phyloP scores from a whole-genome alignment of 2,113 vertebrate species.

The Thermophis baileyi region DNA sequence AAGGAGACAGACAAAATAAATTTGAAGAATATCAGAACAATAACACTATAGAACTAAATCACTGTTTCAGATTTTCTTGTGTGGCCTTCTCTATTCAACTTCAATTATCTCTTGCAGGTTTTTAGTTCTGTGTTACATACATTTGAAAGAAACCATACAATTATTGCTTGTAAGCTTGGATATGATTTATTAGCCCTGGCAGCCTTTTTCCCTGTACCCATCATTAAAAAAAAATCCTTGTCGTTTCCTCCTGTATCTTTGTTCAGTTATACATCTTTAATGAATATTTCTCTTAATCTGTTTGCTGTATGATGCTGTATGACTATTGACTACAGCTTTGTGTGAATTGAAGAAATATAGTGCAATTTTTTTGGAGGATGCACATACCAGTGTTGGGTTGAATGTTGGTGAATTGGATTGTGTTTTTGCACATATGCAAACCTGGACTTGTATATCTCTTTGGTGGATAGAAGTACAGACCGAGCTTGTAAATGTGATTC shows the following conservation, averaged over 20 bases:
- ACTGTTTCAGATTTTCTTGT: neutral
- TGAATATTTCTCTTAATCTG: neutral
- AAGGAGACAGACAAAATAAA: too few species aligned
- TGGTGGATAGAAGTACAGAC: neutral
- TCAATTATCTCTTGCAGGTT: neutral
- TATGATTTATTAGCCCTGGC: neutral
- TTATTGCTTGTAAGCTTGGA: neutral
- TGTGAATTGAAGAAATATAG: neutral
- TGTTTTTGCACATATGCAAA: neutral
- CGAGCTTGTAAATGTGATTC: neutral
- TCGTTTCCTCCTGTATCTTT: neutral
- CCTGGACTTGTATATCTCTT: neutral
- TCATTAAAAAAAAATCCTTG: neutral
- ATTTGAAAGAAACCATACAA: neutral
- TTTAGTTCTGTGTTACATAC: neutral
- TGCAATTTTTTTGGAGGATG: neutral
- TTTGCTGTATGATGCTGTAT: neutral
- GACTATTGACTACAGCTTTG: neutral
- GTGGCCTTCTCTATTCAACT: neutral
- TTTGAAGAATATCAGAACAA: too few species aligned
- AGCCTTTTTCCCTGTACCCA: neutral
- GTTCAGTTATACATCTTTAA: neutral
- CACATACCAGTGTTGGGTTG: neutral
- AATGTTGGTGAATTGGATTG: neutral
- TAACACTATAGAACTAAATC: neutral